Conservation (phyloP, 2,888 invertebrate species). For the Pterobdella sp. region DNA sequence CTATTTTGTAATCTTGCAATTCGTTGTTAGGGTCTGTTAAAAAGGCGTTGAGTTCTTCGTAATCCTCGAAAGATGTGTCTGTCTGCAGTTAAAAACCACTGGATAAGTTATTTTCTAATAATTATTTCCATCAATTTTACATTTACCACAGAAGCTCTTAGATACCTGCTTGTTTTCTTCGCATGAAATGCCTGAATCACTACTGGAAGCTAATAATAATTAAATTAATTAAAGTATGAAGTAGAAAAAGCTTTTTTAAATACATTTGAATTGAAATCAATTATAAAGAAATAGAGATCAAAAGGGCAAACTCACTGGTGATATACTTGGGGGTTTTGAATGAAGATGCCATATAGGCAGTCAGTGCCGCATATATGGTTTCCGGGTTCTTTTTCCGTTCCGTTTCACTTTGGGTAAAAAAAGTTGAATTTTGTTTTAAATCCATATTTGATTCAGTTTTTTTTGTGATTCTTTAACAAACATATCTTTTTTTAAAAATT, state of each 20-base stretch:
- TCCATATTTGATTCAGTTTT: too few species aligned
- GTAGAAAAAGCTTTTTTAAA: not conserved
- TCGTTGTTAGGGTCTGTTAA: too few species aligned
- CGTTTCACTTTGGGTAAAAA: slow-evolving; percentile 12
- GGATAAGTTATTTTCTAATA: too few species aligned
- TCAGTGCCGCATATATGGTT: slow-evolving; percentile 5
- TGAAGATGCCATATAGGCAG: slow-evolving; percentile 3
- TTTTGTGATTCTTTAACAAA: too few species aligned
- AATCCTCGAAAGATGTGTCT: too few species aligned
- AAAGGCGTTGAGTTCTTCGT: too few species aligned
- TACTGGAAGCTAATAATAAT: not conserved
- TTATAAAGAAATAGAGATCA: not conserved
- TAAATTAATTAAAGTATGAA: not conserved
- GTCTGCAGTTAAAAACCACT: too few species aligned
- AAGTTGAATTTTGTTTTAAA: too few species aligned
- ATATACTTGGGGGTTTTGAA: not conserved
- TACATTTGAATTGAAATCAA: not conserved
- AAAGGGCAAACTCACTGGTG: not conserved
- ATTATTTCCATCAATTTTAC: not conserved
- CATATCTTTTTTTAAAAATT: too few species aligned
- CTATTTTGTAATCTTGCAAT: not conserved
- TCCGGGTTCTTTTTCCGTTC: slow-evolving; percentile 17
- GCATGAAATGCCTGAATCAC: slow-evolving; percentile 19
- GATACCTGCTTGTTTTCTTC: not conserved
- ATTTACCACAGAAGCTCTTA: not conserved